Conservation (phyloP, 2,888 invertebrate genomes). For the Tholera decimalis region DNA sequence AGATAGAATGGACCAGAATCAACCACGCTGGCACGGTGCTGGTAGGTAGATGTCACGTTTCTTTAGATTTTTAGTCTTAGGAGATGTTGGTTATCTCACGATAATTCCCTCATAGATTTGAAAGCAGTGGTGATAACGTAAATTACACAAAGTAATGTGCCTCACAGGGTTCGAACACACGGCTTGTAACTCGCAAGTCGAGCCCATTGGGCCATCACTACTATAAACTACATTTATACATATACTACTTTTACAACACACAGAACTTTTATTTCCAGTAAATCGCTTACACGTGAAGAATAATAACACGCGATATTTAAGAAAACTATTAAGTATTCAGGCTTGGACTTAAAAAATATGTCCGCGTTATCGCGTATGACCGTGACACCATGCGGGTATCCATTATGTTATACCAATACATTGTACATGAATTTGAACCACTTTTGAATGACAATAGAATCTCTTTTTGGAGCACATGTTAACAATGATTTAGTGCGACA, state of each 20-base stretch:
- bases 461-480: slow-evolving; percentile 25
- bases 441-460: slow-evolving; percentile 46
- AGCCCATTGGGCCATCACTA: too few relatives aligned
- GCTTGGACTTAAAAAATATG: slow-evolving; percentile 71
- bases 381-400: slow-evolving; percentile 81
- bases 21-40: too few relatives aligned
- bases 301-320: slow-evolving; percentile 55
- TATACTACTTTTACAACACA: slow-evolving; percentile 13
- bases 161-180: too few relatives aligned
- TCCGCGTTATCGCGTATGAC: slow-evolving; percentile 79
- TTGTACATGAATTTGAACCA: slow-evolving; percentile 40
- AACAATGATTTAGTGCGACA: slow-evolving; percentile 14
- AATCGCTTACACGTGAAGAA: slow-evolving; percentile 52
- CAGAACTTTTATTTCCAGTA: slow-evolving; percentile 36
- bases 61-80: too few relatives aligned
- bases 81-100: too few relatives aligned
- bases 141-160: too few relatives aligned
- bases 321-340: slow-evolving; percentile 69
- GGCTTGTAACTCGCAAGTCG: too few relatives aligned
- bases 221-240: too few relatives aligned
- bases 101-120: too few relatives aligned
- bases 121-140: too few relatives aligned
- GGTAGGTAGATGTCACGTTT: too few relatives aligned
- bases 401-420: slow-evolving; percentile 73
- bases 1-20: too few relatives aligned